Evolutionary conservation across 2,797 vertebrate species (phyloP), one percentile per base, ranked within the genome.

Genomic region (Muscicapa striata): DNA sequence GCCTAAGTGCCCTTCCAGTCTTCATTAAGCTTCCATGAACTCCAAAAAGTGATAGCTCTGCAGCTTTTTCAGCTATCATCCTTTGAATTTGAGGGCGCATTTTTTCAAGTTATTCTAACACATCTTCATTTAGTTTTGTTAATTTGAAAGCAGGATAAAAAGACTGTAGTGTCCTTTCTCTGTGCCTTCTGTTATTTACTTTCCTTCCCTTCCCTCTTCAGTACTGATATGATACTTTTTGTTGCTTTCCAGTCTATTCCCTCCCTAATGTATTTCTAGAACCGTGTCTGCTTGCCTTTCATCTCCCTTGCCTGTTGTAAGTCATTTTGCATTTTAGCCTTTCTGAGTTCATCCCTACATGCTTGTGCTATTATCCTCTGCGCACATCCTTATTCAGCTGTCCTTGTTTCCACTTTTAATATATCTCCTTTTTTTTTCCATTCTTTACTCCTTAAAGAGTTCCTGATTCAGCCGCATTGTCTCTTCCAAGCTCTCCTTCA

Each of bases 251-350:
- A 5, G 2, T 92, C 49, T 81, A 2, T 58, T 92, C 21, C 45
- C 19, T 94, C 62, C 59, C 73, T 86, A 73, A 94, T 26, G 54
- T 55, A 81, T 88, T 94, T 95, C 93, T 91, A 88, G 85, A 95
- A 55, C 36, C 5, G n/a, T 84, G 62, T 54, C 63, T 91, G 48
- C 51, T 84, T 94, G 69, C 40, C 48, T 88, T 91, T 88, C 43
- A 45, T 66, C 69, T 94, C 64, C 69, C 85, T 90, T 90, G 87
- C 43, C 66, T 73, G 62, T 78, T 91, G 58, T 82, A 91, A 90
- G 59, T 90, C 66, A 95, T 90, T 95, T 84, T 93, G 73, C 83
- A 73, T 96, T 95, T 93, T 70, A 93, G 77, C 45, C 57, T 94
- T 93, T 74, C 80, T 69, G 83, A 90, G 36, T 78, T 93, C 92